A percentile compares a stretch with the other conserved stretches of the same genome.
Evolutionary conservation across 2,113 vertebrate species (phyloP).

Genomic region (Anarhynchus alexandrinus): DNA sequence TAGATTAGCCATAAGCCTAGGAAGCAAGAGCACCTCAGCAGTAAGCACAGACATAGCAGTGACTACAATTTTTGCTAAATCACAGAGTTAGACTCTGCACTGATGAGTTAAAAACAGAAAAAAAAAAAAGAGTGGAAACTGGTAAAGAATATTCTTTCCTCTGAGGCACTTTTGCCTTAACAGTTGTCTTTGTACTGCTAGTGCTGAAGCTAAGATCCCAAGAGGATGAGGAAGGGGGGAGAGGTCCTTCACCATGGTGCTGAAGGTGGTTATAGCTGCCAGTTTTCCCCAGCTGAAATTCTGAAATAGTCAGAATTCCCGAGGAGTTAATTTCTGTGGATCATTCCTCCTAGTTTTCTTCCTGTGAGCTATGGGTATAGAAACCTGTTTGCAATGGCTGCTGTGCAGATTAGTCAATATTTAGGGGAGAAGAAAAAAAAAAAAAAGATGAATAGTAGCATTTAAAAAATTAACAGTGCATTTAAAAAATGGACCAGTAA

Average conservation of each 20-base stretch:
- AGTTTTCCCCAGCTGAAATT: not conserved
- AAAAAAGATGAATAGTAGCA: not conserved
- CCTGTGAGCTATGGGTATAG: not conserved
- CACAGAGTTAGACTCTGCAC: not conserved
- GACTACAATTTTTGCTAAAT: not conserved
- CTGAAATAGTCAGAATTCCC: not conserved
- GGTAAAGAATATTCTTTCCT: not conserved
- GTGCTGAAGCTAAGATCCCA: not conserved
- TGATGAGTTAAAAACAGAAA: not conserved
- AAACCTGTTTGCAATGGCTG: not conserved
- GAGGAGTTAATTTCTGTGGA: not conserved
- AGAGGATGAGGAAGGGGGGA: not conserved
- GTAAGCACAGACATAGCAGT: not conserved
- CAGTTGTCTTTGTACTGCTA: not conserved
- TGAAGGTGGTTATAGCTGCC: not conserved
- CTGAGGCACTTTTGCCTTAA: not conserved
- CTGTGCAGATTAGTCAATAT: not conserved
- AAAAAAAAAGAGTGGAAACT: not conserved
- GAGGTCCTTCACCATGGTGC: not conserved
- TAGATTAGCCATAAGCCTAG: not conserved
- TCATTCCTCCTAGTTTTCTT: not conserved
- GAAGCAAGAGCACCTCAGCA: not conserved
- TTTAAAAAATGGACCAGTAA: not conserved
- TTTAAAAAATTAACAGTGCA: not conserved
- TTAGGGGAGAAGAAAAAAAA: not conserved